These are phyloP conservation scores for Hipparchia semele DNA, from an alignment of 2,888 invertebrate genomes.

Conservation along the genomic window DNA sequence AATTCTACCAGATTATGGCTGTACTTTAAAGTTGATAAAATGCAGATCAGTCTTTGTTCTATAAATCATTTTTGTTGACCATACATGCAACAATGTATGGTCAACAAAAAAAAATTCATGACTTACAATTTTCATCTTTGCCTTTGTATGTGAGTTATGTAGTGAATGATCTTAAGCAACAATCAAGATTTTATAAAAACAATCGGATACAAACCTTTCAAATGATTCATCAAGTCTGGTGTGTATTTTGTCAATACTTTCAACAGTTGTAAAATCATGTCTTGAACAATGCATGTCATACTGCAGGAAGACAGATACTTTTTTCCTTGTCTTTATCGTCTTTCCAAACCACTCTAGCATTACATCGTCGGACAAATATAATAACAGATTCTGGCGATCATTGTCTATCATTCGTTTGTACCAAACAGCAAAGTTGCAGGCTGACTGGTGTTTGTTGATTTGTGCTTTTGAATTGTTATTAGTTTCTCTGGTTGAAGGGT, in stretches of 20 bases:
- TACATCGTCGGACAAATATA: slow-evolving; percentile 78
- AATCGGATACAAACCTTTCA: slow-evolving; percentile 57
- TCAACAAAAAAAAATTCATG: too few species aligned
- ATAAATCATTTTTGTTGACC: too few species aligned
- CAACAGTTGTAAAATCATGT: slow-evolving; percentile 76
- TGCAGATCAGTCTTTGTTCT: too few species aligned
- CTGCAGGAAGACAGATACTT: slow-evolving; percentile 82
- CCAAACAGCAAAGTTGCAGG: slow-evolving; percentile 71
- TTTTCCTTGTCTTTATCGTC: slow-evolving; percentile 82
- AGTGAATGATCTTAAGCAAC: too few species aligned
- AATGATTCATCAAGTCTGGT: slow-evolving; percentile 57
- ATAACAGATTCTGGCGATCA: slow-evolving; percentile 71
- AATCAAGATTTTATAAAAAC: too few species aligned
- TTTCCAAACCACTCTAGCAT: slow-evolving; percentile 86
- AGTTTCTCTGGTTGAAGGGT: slow-evolving; percentile 48
- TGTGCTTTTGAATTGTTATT: slow-evolving; percentile 52
- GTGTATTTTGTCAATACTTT: slow-evolving; percentile 66
- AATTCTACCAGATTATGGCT: too few species aligned
- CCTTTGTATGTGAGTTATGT: too few species aligned
- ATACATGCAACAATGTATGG: too few species aligned
- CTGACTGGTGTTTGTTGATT: slow-evolving; percentile 55
- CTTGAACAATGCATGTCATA: slow-evolving; percentile 78
- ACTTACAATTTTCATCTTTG: too few species aligned
- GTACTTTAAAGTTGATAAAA: too few species aligned
- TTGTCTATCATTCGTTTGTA: slow-evolving; percentile 78